A percentile compares a stretch with the other conserved stretches of the same genome.
phyloP scores from a whole-genome alignment of 2,113 vertebrate species.

The Halichoerus grypus region DNA sequence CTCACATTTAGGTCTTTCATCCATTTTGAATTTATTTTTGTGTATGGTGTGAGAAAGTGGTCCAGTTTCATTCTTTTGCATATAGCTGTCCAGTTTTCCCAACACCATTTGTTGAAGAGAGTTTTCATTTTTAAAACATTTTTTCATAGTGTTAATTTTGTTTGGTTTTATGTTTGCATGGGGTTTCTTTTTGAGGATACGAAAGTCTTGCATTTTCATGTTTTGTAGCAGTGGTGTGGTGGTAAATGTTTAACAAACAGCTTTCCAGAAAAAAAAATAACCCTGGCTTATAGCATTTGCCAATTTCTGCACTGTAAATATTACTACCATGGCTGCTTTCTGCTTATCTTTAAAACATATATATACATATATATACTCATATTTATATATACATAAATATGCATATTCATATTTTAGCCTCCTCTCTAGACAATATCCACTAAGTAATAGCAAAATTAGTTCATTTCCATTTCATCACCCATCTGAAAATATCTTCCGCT shows the following conservation, averaged over 20 bases:
- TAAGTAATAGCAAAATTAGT: not conserved
- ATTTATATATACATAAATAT: not conserved
- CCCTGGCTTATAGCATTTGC: not conserved
- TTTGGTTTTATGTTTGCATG: not conserved
- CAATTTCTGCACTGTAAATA: not conserved
- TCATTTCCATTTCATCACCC: not conserved
- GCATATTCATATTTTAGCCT: not conserved
- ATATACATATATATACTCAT: not conserved
- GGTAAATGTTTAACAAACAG: not conserved
- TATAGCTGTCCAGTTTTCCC: not conserved
- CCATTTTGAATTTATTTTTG: not conserved
- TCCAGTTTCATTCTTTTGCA: not conserved
- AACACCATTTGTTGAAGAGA: not conserved
- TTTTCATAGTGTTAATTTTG: not conserved
- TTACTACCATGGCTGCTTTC: not conserved
- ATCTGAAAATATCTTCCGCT: not conserved
- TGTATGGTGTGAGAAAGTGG: not conserved
- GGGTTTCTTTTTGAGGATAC: not conserved
- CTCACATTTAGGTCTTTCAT: not conserved
- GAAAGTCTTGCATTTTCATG: not conserved
- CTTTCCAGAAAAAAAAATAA: not conserved
- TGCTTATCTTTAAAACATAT: not conserved
- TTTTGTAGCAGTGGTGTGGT: not conserved
- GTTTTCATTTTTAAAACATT: not conserved
- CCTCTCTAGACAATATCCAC: not conserved